Evolutionary conservation across 2,113 vertebrate species (phyloP).

Genomic region (Eonycteris spelaea): DNA sequence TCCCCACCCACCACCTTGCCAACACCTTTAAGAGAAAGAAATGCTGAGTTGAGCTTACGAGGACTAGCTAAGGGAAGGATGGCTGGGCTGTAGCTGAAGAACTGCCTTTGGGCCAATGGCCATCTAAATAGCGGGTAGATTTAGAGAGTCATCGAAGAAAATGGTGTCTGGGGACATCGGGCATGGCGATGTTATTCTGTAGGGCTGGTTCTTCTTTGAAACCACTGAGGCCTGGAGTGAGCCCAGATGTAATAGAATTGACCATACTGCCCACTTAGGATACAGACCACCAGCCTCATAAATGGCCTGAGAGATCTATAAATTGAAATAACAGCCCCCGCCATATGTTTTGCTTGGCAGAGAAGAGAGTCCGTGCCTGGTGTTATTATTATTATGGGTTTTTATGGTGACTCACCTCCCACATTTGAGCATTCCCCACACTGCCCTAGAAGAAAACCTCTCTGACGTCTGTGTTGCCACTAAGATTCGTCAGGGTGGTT

Average conservation of each 20-base stretch:
- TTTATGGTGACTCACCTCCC: slow-evolving; percentile 60
- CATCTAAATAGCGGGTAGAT: rapidly evolving
- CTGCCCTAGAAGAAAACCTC: neutral
- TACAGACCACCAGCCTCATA: slow-evolving; percentile 44
- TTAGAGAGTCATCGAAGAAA: neutral
- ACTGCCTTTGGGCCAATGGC: neutral
- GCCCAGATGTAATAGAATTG: slow-evolving; percentile 41
- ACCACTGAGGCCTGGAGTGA: slow-evolving; percentile 26
- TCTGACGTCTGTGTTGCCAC: neutral
- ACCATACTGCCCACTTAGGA: neutral
- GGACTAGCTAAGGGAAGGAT: too few relatives aligned
- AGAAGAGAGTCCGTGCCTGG: neutral
- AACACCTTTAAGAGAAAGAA: neutral
- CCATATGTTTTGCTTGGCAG: slow-evolving; percentile 72
- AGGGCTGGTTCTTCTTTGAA: neutral
- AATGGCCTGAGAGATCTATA: slow-evolving; percentile 48
- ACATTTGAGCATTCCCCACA: neutral
- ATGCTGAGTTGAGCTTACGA: rapidly evolving
- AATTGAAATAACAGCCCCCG: neutral
- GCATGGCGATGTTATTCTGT: rapidly evolving
- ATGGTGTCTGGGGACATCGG: neutral
- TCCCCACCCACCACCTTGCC: neutral
- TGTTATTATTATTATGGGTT: neutral
- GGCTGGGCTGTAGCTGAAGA: rapidly evolving
- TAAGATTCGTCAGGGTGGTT: neutral